Evolutionary conservation across 1,140 invertebrate species (phyloP), one percentile per base, ranked within the genome.

Genomic region (Scaptodrosophila lebanonensis): DNA sequence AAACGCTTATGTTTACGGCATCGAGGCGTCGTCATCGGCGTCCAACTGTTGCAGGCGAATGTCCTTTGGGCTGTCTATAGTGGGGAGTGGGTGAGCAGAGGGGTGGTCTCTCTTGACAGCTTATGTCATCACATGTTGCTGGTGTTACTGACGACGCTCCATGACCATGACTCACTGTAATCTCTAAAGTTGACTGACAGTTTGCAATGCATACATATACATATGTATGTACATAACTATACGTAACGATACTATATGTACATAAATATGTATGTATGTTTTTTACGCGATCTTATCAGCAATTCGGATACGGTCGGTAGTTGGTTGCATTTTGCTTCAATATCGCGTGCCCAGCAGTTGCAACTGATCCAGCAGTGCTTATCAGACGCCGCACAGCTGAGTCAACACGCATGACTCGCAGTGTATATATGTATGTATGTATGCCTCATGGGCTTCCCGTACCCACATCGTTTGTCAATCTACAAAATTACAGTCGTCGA

Each of bases 121-220:
- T 68, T 79, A 77, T 72, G 72, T 79, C 72, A 77, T 79, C 64
- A 42, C 58, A 58, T 52, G 52, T 56, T 66, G 51, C 30, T 60
- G n/a, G n/a, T n/a, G 35, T n/a, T 29, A 40, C 60, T 57, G 49
- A 40, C 60, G 49, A 33, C 44, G 27, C 25, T 27, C 12, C 33
- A 47, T n/a, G n/a, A 22, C 43, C 48, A 73, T 53, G 33, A 48
- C 17, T 47, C 33, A 40, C 12, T 30, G n/a, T 9, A 20, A 18
- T 5, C 3, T 17, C 29, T 7, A 16, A 40, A 63, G 35, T 44
- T n/a, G 11, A 17, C 22, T 22, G 3, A 4, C 3, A 36, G 9
- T 16, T 1, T n/a, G 5, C 8, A 43, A 7, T 15, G 32, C 11
- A 7, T 29, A 11, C 16, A 39, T 6, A 20, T 29, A 29, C 8